Percentiles rank a stretch among this genome's conserved stretches.
Evolutionary conservation across 2,888 invertebrate species (phyloP).

Genomic region (Sarcophaga caerulescens): DNA sequence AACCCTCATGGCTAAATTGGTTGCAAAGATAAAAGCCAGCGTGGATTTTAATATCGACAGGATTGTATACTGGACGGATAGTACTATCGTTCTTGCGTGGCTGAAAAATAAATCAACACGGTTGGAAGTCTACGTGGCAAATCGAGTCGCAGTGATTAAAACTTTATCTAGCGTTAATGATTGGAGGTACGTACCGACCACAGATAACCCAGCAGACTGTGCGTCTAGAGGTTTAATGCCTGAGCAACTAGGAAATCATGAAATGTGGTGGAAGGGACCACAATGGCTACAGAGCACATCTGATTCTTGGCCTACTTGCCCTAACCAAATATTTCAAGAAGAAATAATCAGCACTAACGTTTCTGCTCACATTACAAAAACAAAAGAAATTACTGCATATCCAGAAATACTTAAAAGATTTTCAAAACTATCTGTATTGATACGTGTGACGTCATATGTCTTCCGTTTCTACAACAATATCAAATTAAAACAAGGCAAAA

Average conservation of each 20-base stretch:
- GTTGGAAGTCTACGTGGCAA: constrained; percentile 22
- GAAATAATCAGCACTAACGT: constrained; percentile 3
- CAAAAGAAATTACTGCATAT: background rate
- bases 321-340: background rate
- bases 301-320: background rate
- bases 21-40: too few species aligned
- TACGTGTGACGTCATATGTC: constrained; percentile 14
- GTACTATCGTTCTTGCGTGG: constrained; percentile 37
- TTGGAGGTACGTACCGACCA: constrained; percentile 69
- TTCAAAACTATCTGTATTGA: background rate
- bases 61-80: constrained; percentile 33
- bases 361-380: constrained; percentile 5
- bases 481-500: background rate
- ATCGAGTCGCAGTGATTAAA: constrained; percentile 1
- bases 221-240: constrained; percentile 67
- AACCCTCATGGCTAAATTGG: constrained; percentile 14
- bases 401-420: background rate
- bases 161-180: background rate
- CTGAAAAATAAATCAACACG: background rate
- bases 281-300: background rate
- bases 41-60: background rate
- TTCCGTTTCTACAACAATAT: constrained; percentile 13
- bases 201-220: constrained; percentile 69
- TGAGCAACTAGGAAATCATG: constrained; percentile 41
- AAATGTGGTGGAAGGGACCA: constrained; percentile 70